phyloP scores from a whole-genome alignment of 2,888 invertebrate species.

The Campoplex nolae region DNA sequence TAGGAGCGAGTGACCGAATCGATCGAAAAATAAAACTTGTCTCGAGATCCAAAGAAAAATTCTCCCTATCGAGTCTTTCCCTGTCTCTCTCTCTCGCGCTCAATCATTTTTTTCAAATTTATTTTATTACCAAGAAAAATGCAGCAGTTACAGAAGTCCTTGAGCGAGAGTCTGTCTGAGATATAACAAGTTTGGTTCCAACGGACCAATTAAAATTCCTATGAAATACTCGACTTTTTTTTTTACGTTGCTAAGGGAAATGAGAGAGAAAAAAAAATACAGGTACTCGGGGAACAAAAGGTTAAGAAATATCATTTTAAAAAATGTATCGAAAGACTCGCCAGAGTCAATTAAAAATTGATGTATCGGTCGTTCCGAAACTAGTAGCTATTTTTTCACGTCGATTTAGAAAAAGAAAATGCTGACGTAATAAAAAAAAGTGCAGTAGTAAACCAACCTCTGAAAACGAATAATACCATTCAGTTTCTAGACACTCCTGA shows the following conservation, averaged over 20 bases:
- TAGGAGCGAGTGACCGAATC: constrained; percentile 35
- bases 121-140: constrained; percentile 15
- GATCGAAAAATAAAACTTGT: constrained; percentile 33
- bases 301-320: not conserved
- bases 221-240: constrained; percentile 36
- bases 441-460: not conserved
- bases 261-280: constrained; percentile 9
- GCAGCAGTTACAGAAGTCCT: constrained; percentile 40
- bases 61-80: not conserved
- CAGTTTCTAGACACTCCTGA: not conserved
- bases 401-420: not conserved
- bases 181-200: constrained; percentile 35
- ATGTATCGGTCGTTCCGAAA: not conserved
- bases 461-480: not conserved
- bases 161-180: constrained; percentile 23
- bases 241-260: constrained; percentile 22
- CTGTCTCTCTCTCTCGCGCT: not conserved
- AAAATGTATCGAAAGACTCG: not conserved
- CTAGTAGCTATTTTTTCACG: not conserved
- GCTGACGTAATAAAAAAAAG: not conserved
- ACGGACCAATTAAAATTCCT: constrained; percentile 47
- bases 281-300: not conserved
- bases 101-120: not conserved
- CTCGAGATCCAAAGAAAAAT: constrained; percentile 14
- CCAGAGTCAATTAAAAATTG: not conserved